Base-by-base conservation (phyloP, 2,888 invertebrate species). In the Oasisia sp. region DNA sequence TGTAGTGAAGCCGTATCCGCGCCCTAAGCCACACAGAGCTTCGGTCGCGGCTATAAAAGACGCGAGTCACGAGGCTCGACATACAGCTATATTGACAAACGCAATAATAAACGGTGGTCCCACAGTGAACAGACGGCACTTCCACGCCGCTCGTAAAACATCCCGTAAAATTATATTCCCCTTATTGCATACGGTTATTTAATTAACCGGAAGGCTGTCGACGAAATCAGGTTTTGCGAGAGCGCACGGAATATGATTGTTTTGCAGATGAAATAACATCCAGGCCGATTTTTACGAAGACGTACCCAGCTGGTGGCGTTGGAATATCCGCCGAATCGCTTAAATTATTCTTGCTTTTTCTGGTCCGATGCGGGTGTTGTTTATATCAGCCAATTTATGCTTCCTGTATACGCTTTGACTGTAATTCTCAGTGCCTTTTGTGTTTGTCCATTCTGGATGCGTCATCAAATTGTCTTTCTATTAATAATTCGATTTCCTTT, bases 171-270 rank as follows among this genome's bases (percentile, higher is more conserved):
- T 74, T 74, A 74, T 74, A 74, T 74, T 74, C 74, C 74, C n/a
- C 74, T 74, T 74, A 74, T 74, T 74, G 74, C 74, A 14, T n/a
- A 14, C 74, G 74, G 74, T 74, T 14, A 74, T 74, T 74, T 74
- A 74, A 74, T 74, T 74, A 74, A 74, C 74, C 74, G 74, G 74
- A 74, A 74, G 74, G 74, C 74, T 74, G 74, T 27, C 74, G 74
- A 7, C 74, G 74, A 74, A 74, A 74, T 74, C 74, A 27, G 74
- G 74, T 74, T 50, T 74, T 74, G 74, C 27, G 74, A 74, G 27
- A 74, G 74, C 74, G 27, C 27, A 74, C 74, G 74, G 27, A 74
- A 74, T 74, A 27, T 74, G 74, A 74, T 74, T 74, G 74, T 74
- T 74, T 74, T 74, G 74, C 74, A 74, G 74, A 19, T 74, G 27